A percentile compares a stretch with the other conserved stretches of the same genome.
These are phyloP conservation scores for Pachymerium ferrugineum DNA, from an alignment of 2,888 invertebrate species.

Conservation along the genomic window DNA sequence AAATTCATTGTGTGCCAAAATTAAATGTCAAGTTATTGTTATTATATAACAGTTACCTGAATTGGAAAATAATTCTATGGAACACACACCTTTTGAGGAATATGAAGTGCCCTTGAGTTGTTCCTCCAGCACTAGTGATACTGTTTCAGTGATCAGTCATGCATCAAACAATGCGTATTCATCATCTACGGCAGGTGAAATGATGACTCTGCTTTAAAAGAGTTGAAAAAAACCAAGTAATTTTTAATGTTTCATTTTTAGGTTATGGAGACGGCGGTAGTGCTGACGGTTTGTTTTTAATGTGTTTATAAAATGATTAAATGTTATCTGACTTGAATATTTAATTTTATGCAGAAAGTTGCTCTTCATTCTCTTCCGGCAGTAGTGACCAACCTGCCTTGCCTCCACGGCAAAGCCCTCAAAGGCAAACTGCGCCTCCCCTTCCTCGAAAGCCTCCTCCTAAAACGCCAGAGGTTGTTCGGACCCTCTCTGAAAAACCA, in stretches of 20 bases:
- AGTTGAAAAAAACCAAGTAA: too few relatives aligned
- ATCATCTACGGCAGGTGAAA: not conserved
- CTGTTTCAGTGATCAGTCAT: not conserved
- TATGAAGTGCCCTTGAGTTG: constrained; percentile 1
- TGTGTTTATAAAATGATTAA: not conserved
- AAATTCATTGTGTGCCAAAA: constrained; percentile 33
- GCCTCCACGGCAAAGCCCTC: not conserved
- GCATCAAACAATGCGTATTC: not conserved
- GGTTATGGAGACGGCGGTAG: not conserved
- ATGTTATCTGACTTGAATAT: too few relatives aligned
- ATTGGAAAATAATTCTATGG: not conserved
- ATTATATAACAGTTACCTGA: not conserved
- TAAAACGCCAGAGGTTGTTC: not conserved
- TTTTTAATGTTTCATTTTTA: not conserved
- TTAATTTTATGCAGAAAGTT: not conserved
- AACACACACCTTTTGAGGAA: not conserved
- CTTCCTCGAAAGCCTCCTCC: not conserved
- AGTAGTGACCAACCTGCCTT: not conserved
- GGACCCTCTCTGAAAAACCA: not conserved
- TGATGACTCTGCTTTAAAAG: too few relatives aligned
- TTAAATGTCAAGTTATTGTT: constrained; percentile 7
- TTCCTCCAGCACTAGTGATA: not conserved
- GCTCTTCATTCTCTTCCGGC: not conserved
- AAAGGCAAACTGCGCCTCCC: not conserved
- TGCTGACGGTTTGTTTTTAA: not conserved